Evolutionary conservation across 2,888 invertebrate species (phyloP).

Genomic region (Elegia similella): DNA sequence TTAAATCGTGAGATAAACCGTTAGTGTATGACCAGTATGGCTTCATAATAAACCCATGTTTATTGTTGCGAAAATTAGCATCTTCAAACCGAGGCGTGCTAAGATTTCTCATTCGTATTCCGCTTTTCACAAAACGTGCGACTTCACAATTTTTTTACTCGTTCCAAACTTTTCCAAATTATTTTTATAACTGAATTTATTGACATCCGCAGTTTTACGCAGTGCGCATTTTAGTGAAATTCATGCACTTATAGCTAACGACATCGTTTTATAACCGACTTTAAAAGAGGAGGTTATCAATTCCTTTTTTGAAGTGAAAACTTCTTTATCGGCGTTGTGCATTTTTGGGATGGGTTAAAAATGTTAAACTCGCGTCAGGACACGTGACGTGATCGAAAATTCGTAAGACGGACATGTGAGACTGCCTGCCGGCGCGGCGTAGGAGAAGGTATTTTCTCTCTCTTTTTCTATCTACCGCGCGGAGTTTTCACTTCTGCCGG

Average conservation of each 20-base stretch:
- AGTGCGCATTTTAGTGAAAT: background rate
- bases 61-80: conserved; percentile 9
- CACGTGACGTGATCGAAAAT: too few relatives aligned
- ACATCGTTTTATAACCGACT: background rate
- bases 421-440: too few relatives aligned
- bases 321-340: too few relatives aligned
- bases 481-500: too few relatives aligned
- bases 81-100: background rate
- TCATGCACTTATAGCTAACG: background rate
- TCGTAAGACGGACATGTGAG: too few relatives aligned
- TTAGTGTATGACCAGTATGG: background rate
- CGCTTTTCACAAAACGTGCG: conserved; percentile 2
- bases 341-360: too few relatives aligned
- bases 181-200: background rate
- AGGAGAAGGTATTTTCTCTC: too few relatives aligned
- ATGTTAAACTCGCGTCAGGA: too few relatives aligned
- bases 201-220: background rate
- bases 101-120: background rate
- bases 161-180: background rate
- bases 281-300: too few relatives aligned
- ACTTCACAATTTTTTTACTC: background rate
- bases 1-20: conserved; percentile 2
- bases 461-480: too few relatives aligned
- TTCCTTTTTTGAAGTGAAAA: too few relatives aligned
- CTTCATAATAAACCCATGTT: background rate